phyloP scores from a whole-genome alignment of 2,888 invertebrate species.

The Venustoraphidia nigricollis region DNA sequence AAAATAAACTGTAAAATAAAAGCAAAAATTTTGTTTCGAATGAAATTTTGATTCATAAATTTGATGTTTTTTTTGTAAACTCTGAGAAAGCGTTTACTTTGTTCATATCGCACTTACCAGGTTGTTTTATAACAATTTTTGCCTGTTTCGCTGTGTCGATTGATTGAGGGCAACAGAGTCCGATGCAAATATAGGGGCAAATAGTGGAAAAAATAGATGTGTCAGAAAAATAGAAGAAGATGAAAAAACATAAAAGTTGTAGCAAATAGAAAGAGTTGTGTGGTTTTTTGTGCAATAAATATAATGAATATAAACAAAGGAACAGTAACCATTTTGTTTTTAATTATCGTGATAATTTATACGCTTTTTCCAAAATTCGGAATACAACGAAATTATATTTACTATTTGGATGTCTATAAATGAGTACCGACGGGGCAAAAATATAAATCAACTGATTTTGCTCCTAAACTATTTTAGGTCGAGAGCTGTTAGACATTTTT shows the following conservation, averaged over 20 bases:
- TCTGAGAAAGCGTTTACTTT: slow-evolving; percentile 5
- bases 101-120: slow-evolving; percentile 25
- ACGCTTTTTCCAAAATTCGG: too few relatives aligned
- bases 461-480: too few relatives aligned
- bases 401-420: too few relatives aligned
- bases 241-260: slow-evolving; percentile 11
- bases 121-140: slow-evolving; percentile 32
- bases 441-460: too few relatives aligned
- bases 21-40: slow-evolving; percentile 3
- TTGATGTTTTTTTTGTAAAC: neutral
- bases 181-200: slow-evolving; percentile 33
- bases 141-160: slow-evolving; percentile 31
- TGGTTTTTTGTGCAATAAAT: too few relatives aligned
- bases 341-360: too few relatives aligned
- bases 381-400: too few relatives aligned
- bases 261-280: too few relatives aligned
- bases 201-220: slow-evolving; percentile 33
- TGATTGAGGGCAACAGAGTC: slow-evolving; percentile 24
- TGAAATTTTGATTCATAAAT: neutral
- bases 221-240: slow-evolving; percentile 33
- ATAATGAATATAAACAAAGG: too few relatives aligned
- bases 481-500: too few relatives aligned
- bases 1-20: slow-evolving; percentile 7
- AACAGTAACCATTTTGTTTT: too few relatives aligned
- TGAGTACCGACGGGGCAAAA: too few relatives aligned